Conservation (phyloP, 2,113 vertebrate genomes). For the Synchiropus splendidus region DNA sequence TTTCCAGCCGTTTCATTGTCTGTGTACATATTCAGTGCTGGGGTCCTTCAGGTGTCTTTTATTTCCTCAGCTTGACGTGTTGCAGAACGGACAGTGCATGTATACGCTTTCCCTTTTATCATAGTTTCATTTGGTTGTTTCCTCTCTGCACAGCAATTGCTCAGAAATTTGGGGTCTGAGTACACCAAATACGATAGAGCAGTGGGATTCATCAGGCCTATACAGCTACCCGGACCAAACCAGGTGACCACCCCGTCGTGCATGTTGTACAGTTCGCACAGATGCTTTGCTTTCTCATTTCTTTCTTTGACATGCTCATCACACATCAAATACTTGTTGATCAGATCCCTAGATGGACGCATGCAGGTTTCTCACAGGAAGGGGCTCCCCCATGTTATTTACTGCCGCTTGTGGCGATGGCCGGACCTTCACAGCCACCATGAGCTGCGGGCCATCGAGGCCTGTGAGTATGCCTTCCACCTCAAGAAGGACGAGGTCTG, state of each 20-base stretch:
- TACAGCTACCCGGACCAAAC: constrained; percentile 99
- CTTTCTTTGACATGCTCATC: no score
- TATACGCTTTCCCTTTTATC: no score
- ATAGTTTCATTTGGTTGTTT: constrained; percentile 47
- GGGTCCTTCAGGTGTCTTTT: not conserved
- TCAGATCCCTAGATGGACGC: constrained; percentile 94
- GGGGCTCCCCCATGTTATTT: constrained; percentile 92
- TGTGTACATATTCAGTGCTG: constrained; percentile 24
- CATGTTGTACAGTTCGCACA: constrained; percentile 39
- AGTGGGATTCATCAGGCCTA: constrained; percentile 99
- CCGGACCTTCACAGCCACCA: constrained; percentile 97
- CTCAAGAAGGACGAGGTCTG: constrained; percentile 99
- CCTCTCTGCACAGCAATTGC: constrained; percentile 98
- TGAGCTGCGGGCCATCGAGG: constrained; percentile 93
- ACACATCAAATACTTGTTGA: no score
- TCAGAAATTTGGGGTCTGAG: constrained; percentile 99
- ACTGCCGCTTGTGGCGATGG: constrained; percentile 96
- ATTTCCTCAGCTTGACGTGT: no score
- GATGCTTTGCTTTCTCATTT: constrained; percentile 16
- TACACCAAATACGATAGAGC: constrained; percentile 99
- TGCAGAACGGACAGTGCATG: no score
- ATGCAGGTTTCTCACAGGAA: constrained; percentile 96
- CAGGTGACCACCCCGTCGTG: constrained; percentile 87
- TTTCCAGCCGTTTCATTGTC: constrained; percentile 22
- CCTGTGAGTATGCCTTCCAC: constrained; percentile 98